Base-by-base conservation (phyloP, 1,140 invertebrate species). In the Dinothrombium tinctorium region DNA sequence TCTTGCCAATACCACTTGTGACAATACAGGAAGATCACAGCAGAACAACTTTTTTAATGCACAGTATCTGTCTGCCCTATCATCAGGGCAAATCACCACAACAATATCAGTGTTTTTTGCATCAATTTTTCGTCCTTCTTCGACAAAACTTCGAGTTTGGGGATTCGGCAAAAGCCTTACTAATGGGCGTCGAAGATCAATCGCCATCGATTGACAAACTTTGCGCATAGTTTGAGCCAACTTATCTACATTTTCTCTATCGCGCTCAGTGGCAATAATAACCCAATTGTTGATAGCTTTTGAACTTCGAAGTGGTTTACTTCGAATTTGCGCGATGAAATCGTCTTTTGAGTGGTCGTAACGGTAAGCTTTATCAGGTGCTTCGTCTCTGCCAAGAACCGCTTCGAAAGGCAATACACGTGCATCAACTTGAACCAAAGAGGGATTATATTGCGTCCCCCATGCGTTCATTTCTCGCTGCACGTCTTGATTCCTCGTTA, bases 201-300 rank as follows among this genome's bases (percentile, higher is more conserved):
- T 61, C 1, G 59, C 59, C 53, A 62, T 56, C n/a, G 53, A 49
- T 28, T 49, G 51, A 37, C 51, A 50, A 11, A 51, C 41, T 37
- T 44, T 47, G 29, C 33, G 47, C 44, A 59, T 52, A 42, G 46
- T 52, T 4, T 40, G 43, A 0, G 58, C 44, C 43, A 54, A 61
- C 12, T 57, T 55, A 6, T 40, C 12, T 6, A 42, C 20, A 3
- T 38, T 38, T 21, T 23, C 12, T 11, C 21, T 22, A 20, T 84
- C 76, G 46, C 60, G 60, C 31, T 59, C 56, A 0, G 65, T 67
- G 53, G 64, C 70, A 26, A 83, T 51, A 4, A 86, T 51, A 2
- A 69, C 53, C 80, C 79, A 87, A 42, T 60, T 60, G 4, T 48
- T 48, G 12, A 75, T 22, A 49, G 54, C 51, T 49, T 76, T 65